Evolutionary conservation across 2,113 vertebrate species (phyloP).

Genomic region (Cephalopterus ornatus): DNA sequence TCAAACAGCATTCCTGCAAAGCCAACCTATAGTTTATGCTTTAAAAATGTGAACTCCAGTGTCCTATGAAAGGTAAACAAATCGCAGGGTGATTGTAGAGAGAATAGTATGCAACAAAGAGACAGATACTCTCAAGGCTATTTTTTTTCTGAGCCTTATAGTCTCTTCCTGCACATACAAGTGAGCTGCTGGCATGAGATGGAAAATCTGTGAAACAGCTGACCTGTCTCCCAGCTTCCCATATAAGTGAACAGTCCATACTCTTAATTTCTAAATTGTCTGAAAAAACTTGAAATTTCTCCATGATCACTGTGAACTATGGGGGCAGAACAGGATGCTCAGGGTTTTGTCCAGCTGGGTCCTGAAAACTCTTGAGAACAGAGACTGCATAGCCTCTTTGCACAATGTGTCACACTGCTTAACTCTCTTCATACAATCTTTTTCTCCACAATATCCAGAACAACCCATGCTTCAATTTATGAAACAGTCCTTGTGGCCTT

Average conservation of each 20-base stretch:
- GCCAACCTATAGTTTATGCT: neutral
- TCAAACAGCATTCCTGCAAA: neutral
- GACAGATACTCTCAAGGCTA: neutral
- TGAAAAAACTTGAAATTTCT: neutral
- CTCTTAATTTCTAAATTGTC: neutral
- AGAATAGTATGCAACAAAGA: neutral
- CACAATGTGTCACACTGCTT: rapidly evolving
- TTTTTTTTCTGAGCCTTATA: neutral
- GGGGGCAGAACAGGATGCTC: neutral
- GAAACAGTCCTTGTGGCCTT: neutral
- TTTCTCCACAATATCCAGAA: neutral
- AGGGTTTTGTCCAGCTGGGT: neutral
- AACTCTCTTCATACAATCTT: neutral
- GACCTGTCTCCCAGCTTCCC: neutral
- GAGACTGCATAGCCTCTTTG: neutral
- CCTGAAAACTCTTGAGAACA: neutral
- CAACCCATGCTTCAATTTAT: neutral
- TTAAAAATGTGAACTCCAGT: neutral
- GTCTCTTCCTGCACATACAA: neutral
- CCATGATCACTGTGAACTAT: neutral
- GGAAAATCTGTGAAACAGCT: neutral
- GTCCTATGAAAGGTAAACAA: neutral
- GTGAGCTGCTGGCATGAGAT: neutral
- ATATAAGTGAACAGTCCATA: neutral
- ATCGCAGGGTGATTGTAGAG: neutral